Evolutionary conservation across 2,113 vertebrate species (phyloP), one percentile per base, ranked within the genome.

Genomic region (Oceanites oceanicus): DNA sequence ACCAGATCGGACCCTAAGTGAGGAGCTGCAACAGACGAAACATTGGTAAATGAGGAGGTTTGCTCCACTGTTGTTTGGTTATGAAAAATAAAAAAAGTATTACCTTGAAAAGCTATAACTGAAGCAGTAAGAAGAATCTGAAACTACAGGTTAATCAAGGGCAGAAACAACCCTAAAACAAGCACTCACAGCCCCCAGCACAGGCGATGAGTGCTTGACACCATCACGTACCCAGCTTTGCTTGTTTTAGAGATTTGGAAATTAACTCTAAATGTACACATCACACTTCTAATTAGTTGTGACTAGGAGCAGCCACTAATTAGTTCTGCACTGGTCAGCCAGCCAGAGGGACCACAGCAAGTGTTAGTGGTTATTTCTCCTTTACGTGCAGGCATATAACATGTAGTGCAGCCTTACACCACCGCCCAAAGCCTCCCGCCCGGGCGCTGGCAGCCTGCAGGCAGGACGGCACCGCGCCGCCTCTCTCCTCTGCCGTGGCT

Each of bases 361-460:
- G 19, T 1, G 7, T 11, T 5, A 5, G 36, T 4, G 44, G 34
- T 26, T 10, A 6, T 6, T 23, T 8, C 58, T 42, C 34, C 30
- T 21, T 13, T 25, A 36, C 38, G 10, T 0, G 13, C 45, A 26
- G 62, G 63, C 34, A 7, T 2, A 5, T 3, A 30, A 26, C 36
- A 9, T 9, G 3, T 0, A 4, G 56, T 0, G 25, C 23, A 6
- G 49, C 20, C 49, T 12, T 3, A 9, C 49, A 34, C 29, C 27
- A 6, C 17, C 2, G 26, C 19, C 53, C 34, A 5, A n/a, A 30
- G n/a, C 30, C 44, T 30, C 30, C 36, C 2, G 13, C 19, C 59
- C 5, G 12, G 32, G 50, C 12, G 25, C 77, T 25, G 4, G 38
- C 61, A 45, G 61, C 38, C 73, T 6, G 32, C 78, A 20, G 16